These are phyloP conservation scores for Lanistes nyassanus DNA, from an alignment of 1,140 invertebrate genomes.

Conservation along the genomic window DNA sequence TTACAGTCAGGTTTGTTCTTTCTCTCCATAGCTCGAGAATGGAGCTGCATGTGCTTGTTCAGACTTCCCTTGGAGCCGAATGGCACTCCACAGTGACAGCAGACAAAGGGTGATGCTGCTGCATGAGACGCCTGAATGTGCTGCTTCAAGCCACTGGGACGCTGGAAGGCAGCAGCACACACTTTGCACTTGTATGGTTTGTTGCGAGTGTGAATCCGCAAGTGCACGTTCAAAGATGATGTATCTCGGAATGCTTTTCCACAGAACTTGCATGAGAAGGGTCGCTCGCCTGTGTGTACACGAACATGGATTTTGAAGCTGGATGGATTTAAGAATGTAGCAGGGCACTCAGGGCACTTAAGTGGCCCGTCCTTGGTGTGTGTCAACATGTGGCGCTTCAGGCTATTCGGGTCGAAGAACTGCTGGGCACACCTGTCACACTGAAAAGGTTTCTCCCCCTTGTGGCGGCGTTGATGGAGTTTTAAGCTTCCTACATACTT, in stretches of 20 bases:
- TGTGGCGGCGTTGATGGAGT: neutral
- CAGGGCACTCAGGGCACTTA: neutral
- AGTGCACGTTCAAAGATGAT: neutral
- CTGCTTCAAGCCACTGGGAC: no score
- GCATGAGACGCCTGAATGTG: no score
- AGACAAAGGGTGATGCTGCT: no score
- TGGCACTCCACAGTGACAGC: no score
- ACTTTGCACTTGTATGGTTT: constrained; percentile 1
- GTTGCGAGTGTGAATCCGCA: neutral
- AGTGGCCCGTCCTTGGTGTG: neutral
- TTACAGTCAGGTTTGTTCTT: no score
- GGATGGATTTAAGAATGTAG: neutral
- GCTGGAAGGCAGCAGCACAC: neutral
- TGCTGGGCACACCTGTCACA: neutral
- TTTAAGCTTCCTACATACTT: neutral
- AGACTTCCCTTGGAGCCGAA: no score
- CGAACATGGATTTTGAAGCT: neutral
- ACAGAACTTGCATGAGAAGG: constrained; percentile 16
- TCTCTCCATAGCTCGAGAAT: no score
- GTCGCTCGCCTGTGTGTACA: constrained; percentile 20
- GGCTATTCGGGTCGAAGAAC: neutral
- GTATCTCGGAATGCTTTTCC: neutral
- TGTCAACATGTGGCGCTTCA: neutral
- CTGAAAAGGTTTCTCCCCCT: neutral
- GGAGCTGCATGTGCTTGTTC: no score